These are phyloP conservation scores for Dicrostonyx torquatus DNA, from an alignment of 2,797 vertebrate species.

Conservation along the genomic window DNA sequence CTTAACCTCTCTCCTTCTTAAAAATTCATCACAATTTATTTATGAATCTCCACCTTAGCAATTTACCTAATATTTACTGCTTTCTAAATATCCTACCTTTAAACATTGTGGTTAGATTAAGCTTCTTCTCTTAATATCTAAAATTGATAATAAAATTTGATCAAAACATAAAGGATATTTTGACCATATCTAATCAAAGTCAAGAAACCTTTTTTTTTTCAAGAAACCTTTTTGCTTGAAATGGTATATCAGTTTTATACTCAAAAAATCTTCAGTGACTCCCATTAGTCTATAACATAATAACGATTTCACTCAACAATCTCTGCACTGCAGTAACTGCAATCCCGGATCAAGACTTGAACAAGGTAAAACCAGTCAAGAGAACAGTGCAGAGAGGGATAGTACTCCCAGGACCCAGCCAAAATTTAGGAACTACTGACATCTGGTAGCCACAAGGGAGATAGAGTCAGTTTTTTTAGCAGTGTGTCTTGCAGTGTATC, in stretches of 20 bases:
- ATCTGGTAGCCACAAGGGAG: not conserved
- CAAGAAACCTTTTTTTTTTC: not conserved
- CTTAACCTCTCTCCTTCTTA: not conserved
- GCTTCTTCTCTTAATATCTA: not conserved
- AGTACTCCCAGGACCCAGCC: no score
- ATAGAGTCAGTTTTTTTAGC: not conserved
- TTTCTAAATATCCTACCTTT: not conserved
- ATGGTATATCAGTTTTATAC: not conserved
- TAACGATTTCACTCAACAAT: not conserved
- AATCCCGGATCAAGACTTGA: not conserved
- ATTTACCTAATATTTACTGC: not conserved
- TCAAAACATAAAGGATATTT: not conserved
- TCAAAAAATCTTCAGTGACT: not conserved
- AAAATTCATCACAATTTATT: not conserved
- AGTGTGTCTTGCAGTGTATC: not conserved
- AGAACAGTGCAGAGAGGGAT: no score
- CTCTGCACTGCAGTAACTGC: not conserved
- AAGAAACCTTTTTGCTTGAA: not conserved
- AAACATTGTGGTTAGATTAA: not conserved
- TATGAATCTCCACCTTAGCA: not conserved
- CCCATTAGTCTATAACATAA: not conserved
- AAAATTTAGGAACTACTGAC: not conserved
- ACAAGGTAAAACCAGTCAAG: not conserved
- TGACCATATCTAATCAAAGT: not conserved
- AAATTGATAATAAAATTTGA: not conserved